Evolutionary conservation across 2,797 vertebrate species (phyloP).

Genomic region (Artibeus jamaicensis): DNA sequence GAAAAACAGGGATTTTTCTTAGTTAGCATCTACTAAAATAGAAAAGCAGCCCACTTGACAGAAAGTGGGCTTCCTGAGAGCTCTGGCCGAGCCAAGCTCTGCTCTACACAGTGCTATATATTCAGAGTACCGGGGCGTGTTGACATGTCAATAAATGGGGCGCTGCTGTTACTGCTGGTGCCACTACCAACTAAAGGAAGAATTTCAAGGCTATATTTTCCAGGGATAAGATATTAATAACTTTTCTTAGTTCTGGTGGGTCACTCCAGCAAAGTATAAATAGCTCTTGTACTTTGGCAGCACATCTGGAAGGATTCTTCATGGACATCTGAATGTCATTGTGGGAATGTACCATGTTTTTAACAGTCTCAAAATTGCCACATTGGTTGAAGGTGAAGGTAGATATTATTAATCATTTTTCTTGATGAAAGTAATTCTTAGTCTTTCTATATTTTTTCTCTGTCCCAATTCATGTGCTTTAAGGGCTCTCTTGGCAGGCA

Average conservation of each 20-base stretch:
- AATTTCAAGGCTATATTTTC: conserved; percentile 46
- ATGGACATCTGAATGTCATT: not conserved
- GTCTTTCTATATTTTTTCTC: not conserved
- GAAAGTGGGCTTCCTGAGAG: conserved; percentile 66
- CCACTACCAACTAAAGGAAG: conserved; percentile 49
- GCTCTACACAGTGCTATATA: not conserved
- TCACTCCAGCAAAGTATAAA: not conserved
- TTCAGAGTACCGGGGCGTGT: conserved; percentile 54
- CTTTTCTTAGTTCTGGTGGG: conserved; percentile 19
- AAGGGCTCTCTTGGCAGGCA: not conserved
- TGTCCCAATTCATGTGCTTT: not conserved
- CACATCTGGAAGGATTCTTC: conserved; percentile 9
- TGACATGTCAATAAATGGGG: conserved; percentile 50
- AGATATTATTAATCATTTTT: not conserved
- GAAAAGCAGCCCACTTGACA: conserved; percentile 64
- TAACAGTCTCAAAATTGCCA: not conserved
- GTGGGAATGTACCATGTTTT: not conserved
- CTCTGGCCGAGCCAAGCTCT: conserved; percentile 1
- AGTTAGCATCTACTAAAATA: conserved; percentile 72
- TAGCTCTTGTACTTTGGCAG: not conserved
- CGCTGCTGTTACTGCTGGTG: not conserved
- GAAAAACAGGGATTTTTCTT: conserved; percentile 63
- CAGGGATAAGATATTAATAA: conserved; percentile 35
- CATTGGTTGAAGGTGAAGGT: not conserved
- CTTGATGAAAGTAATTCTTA: not conserved